Base-by-base conservation (phyloP, 2,113 vertebrate genomes). In the Machaerirhynchus nigripectus region DNA sequence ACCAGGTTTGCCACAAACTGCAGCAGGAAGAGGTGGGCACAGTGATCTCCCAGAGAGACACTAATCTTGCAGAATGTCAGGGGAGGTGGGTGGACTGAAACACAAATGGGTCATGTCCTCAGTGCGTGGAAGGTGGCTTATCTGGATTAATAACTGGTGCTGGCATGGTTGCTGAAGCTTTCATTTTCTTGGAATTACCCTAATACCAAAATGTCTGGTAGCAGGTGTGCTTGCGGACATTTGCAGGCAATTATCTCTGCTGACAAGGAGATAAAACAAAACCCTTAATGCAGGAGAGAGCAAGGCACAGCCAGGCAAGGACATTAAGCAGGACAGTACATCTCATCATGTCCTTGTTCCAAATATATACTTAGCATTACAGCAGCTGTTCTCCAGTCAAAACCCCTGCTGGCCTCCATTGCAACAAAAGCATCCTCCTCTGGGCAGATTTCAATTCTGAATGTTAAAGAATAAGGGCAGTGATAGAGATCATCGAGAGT, bases 161-260 rank as follows among this genome's bases (percentile, higher is more conserved):
- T 39, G 40, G 30, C 16, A 57, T 53, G 27, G 13, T 40, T 50
- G 76, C 69, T 37, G 61, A 78, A 73, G 75, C n/a, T 78, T n/a
- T 79, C 16, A 30, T 90, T 96, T 92, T 56, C 64, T 81, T 90
- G 80, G 60, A 95, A 87, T 88, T 71, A 55, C 37, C n/a, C 44
- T 8, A 14, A 39, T 35, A 52, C 6, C 15, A 20, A 63, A 73
- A 8, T n/a, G 46, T 52, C 40, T 23, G 2, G 71, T 68, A 74
- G 79, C 76, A 92, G 76, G 61, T 55, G 33, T 74, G 47, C 74
- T 77, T 88, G 57, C 1, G 1, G 49, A 74, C 64, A 56, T 70
- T 89, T 79, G 42, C 31, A 85, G 67, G 42, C 85, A 82, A 67
- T 89, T 68, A 47, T 65, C 47, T 65, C 55, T 81, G 69, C 52